Base-by-base conservation (phyloP, 2,797 vertebrate genomes). In the Chaetodon trifasciatus region DNA sequence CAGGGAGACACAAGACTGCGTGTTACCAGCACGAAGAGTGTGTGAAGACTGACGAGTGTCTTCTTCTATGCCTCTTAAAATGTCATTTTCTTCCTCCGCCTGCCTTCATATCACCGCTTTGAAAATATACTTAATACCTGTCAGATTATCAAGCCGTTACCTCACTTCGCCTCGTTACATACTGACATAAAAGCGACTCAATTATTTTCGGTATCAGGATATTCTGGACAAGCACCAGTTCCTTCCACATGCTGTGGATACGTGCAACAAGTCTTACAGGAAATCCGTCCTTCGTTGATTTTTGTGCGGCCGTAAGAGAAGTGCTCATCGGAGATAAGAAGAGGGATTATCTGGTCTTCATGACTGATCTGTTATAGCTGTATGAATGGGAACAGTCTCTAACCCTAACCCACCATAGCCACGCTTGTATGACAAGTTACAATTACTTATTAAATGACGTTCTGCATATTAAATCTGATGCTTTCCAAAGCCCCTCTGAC, bases 101-200 rank as follows among this genome's bases (percentile, higher is more conserved):
- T 35, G 46, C 44, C 53, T 66, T 86, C 47, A 56, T 6, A 58
- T 75, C 76, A 4, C 15, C 8, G 40, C 66, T 76, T 76, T 78
- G 19, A 57, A 80, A 76, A 60, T 39, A 11, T 2, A 6, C 69
- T 71, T 71, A 55, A 70, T 55, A 56, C 68, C 75, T 73, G 79
- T 78, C 85, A 83, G 67, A 73, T 73, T 73, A 81, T 60, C 35
- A 32, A 61, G 50, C 58, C 19, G 21, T 79, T 81, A 74, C 37
- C 9, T 13, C 40, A 13, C 53, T 50, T 37, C 6, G 5, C 67
- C 71, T 74, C 70, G 63, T 79, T 70, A 71, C 17, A 3, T 12
- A 8, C 24, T 15, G 68, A 76, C 62, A 70, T 69, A 21, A 81
- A 81, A 68, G 24, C 0, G 17, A 64, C 42, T 49, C 28, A 7